Conservation (phyloP, 2,888 invertebrate genomes). For the Agrochola litura region DNA sequence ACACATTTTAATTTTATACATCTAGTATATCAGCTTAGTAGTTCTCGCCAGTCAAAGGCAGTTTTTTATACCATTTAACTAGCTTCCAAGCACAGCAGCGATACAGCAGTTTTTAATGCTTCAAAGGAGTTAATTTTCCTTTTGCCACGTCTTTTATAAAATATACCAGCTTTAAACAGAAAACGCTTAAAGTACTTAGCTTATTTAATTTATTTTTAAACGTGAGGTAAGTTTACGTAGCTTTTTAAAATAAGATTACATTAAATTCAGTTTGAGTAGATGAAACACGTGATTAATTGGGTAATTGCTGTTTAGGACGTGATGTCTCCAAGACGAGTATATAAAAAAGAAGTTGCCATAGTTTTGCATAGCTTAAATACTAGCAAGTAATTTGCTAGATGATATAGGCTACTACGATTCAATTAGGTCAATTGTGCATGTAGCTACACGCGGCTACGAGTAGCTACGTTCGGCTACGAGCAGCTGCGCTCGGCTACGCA, state of each 20-base stretch:
- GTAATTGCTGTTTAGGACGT: background rate
- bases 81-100: conserved; percentile 21
- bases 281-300: background rate
- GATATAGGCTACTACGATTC: too few species aligned
- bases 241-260: conserved; percentile 3
- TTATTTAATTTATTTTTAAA: conserved; percentile 16
- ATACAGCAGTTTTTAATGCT: conserved; percentile 43
- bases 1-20: background rate
- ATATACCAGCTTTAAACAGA: conserved; percentile 35
- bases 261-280: background rate
- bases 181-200: conserved; percentile 16
- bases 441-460: background rate
- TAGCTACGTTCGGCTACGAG: background rate
- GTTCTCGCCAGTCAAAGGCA: conserved; percentile 39
- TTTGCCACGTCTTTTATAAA: conserved; percentile 33
- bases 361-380: background rate
- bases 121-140: conserved; percentile 50
- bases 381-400: background rate
- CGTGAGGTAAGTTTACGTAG: background rate
- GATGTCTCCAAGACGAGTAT: too few species aligned
- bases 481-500: too few species aligned
- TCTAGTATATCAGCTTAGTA: background rate
- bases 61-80: conserved; percentile 23
- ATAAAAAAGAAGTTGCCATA: background rate
- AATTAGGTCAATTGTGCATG: too few species aligned